Base-by-base conservation (phyloP, 2,113 vertebrate genomes). In the Nothoprocta perdicaria region DNA sequence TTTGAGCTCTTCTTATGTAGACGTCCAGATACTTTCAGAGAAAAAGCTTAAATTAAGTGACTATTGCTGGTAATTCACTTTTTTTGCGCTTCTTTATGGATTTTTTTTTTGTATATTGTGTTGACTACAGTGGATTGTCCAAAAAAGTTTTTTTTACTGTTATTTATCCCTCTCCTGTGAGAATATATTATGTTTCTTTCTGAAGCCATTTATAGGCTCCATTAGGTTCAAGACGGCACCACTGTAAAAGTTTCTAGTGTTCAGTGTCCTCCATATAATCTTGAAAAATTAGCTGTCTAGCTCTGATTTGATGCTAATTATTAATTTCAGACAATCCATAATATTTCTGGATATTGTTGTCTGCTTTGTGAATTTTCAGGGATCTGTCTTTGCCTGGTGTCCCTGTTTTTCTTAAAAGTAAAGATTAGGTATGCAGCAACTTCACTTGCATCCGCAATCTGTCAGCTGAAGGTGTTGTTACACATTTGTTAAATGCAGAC, bases 391-490 rank as follows among this genome's bases (percentile, higher is more conserved):
- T 31, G 27, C 26, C n/a, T 80, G 66, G 11, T 43, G 24, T 14
- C 48, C 40, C 46, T 17, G 16, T 85, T 93, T 93, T 90, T 43
- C 29, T 82, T 90, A n/a, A 82, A 81, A 67, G 2, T n/a, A 26
- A 63, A 53, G 29, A n/a, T 43, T 40, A 0, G 0, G 12, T 9
- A 1, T 0, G 3, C 4, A 38, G 52, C 41, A 79, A 33, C 67
- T 80, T 80, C 77, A 8, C 55, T n/a, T 19, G 10, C 26, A 23
- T 24, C 75, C 78, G 31, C 65, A 80, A 26, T 41, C 63, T 31
- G 22, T 72, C 46, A 60, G 43, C 43, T 21, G 66, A 83, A 85
- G 73, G 45, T 65, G 22, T 52, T 78, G n/a, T 22, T 46, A 38
- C 1, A 0, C 53, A 12, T 62, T 86, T 86, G 27, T 53, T 80